phyloP scores from a whole-genome alignment of 2,888 invertebrate genomes.

The Parochlus steinenii region DNA sequence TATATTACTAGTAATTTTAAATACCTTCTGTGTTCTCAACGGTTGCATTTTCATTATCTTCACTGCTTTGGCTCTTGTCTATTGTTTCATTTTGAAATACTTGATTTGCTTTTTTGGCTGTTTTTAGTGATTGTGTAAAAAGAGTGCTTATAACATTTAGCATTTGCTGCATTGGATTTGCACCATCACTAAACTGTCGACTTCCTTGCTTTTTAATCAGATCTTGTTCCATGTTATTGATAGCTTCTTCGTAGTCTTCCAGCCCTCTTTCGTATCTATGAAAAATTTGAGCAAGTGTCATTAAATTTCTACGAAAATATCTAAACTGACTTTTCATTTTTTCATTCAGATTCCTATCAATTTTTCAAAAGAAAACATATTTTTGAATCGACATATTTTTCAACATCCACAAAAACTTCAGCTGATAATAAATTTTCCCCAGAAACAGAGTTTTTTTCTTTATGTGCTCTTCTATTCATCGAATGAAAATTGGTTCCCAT shows the following conservation, averaged over 20 bases:
- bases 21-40: conserved; percentile 3
- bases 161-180: conserved; percentile 4
- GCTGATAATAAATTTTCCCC: too few species aligned
- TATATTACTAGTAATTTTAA: too few species aligned
- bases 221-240: not conserved
- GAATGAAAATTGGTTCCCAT: too few species aligned
- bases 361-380: too few species aligned
- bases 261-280: not conserved
- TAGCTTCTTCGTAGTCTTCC: conserved; percentile 1
- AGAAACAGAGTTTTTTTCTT: too few species aligned
- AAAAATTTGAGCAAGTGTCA: too few species aligned
- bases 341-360: too few species aligned
- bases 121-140: not conserved
- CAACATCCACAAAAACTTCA: too few species aligned
- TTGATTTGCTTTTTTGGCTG: not conserved
- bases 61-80: not conserved
- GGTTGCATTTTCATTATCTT: conserved; percentile 3
- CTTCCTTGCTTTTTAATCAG: not conserved
- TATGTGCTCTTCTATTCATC: too few species aligned
- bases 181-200: conserved; percentile 6
- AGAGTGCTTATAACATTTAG: not conserved
- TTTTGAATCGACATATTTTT: too few species aligned
- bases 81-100: not conserved
- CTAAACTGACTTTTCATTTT: too few species aligned
- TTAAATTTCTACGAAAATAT: too few species aligned